These are phyloP conservation scores for Atlantisia rogersi DNA, from an alignment of 2,113 vertebrate genomes.

Conservation along the genomic window DNA sequence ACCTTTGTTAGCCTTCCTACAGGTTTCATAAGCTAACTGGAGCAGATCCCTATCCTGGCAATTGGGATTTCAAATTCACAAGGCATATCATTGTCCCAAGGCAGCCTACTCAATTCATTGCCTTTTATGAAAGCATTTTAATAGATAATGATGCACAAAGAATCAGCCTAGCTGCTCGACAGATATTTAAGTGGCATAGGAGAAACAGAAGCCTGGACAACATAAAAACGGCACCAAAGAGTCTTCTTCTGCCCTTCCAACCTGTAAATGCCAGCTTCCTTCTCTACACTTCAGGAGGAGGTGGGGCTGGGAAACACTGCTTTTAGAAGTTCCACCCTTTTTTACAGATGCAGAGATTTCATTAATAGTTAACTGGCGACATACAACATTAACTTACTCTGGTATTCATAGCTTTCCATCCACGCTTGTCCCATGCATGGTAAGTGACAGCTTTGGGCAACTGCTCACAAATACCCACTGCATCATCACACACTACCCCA, in stretches of 20 bases:
- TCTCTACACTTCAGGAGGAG: slow-evolving; percentile 45
- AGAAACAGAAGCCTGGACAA: background rate
- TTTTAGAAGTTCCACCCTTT: slow-evolving; percentile 56
- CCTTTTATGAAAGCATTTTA: slow-evolving; percentile 43
- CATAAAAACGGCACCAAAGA: slow-evolving; percentile 28
- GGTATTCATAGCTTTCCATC: slow-evolving; percentile 29
- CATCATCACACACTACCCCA: background rate
- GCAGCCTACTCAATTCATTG: background rate
- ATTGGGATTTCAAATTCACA: background rate
- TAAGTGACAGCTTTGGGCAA: background rate
- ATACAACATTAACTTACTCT: slow-evolving; percentile 52
- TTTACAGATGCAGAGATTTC: slow-evolving; percentile 63
- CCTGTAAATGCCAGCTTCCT: slow-evolving; percentile 16
- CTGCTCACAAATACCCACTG: background rate
- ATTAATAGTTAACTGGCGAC: slow-evolving; percentile 62
- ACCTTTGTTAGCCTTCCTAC: background rate
- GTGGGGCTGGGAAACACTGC: slow-evolving; percentile 60
- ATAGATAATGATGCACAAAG: slow-evolving; percentile 21
- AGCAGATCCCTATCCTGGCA: slow-evolving; percentile 33
- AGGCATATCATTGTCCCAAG: slow-evolving; percentile 14
- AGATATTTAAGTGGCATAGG: background rate
- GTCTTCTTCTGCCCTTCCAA: slow-evolving; percentile 41
- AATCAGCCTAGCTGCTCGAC: background rate
- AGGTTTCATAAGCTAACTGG: background rate
- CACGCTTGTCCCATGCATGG: background rate